Evolutionary conservation across 2,113 vertebrate species (phyloP).

Genomic region (Chinchilla lanigera): DNA sequence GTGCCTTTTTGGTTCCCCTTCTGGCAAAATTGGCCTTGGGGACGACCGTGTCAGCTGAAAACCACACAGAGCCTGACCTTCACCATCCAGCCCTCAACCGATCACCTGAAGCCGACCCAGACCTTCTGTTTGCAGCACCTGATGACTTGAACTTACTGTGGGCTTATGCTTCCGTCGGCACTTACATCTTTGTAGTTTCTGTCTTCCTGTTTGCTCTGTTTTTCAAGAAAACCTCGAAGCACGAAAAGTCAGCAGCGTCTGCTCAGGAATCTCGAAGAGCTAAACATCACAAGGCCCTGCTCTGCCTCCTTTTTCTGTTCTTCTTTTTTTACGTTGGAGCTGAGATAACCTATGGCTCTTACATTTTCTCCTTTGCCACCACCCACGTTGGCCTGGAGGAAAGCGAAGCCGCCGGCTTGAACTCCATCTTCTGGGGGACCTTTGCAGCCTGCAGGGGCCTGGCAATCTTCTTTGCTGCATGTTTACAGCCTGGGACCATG

Average conservation of each 20-base stretch:
- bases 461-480: constrained; percentile 92
- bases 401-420: not conserved
- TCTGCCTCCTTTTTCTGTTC: constrained; percentile 90
- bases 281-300: not conserved
- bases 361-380: constrained; percentile 89
- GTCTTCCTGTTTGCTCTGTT: constrained; percentile 90
- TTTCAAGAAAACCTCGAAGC: constrained; percentile 74
- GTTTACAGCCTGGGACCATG: constrained; percentile 91
- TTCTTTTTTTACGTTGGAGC: constrained; percentile 96
- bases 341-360: constrained; percentile 94
- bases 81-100: not conserved
- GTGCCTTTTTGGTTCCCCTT: constrained; percentile 87
- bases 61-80: not conserved
- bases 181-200: constrained; percentile 88
- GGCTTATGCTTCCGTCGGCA: constrained; percentile 92
- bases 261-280: not conserved
- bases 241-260: constrained; percentile 63
- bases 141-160: constrained; percentile 83
- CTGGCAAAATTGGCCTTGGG: constrained; percentile 92
- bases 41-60: not conserved
- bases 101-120: not conserved
- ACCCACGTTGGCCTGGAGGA: not conserved
- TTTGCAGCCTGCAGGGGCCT: constrained; percentile 44
- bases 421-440: not conserved
- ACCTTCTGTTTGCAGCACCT: not conserved